phyloP scores from a whole-genome alignment of 2,113 vertebrate genomes.

The Dipodomys ordii region DNA sequence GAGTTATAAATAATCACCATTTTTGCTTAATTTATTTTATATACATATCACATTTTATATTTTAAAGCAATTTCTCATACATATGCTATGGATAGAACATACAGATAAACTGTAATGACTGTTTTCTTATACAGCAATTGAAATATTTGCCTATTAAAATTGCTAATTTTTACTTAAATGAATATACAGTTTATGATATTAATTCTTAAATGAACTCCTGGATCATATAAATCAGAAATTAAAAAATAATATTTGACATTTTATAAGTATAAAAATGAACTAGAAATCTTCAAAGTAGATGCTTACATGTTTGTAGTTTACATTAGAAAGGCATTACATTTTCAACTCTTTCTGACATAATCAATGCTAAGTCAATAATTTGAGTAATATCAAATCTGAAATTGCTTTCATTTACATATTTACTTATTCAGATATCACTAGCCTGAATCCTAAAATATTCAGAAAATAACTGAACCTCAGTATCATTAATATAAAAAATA shows the following conservation, averaged over 20 bases:
- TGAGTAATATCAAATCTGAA: background rate
- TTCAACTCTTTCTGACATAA: background rate
- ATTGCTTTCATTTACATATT: constrained; percentile 7
- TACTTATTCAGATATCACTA: background rate
- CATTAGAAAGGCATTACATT: background rate
- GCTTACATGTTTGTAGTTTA: background rate
- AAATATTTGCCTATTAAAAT: background rate
- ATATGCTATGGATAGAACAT: background rate
- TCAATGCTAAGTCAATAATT: background rate
- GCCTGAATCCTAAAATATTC: background rate
- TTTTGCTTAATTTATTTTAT: background rate
- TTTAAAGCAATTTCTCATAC: background rate
- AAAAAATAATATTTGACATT: background rate
- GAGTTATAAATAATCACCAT: background rate
- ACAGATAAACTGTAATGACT: background rate
- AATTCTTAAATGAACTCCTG: background rate
- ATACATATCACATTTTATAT: background rate
- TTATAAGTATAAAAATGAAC: background rate
- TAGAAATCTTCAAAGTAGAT: background rate
- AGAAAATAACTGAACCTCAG: background rate
- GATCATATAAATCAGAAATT: constrained; percentile 14
- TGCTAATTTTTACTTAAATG: background rate
- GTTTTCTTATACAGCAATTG: background rate
- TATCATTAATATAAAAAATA: background rate
- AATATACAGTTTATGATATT: background rate